Percentiles rank a stretch among this genome's conserved stretches.
Conservation (phyloP, 2,888 invertebrate genomes). For the Apodemia mormo region DNA sequence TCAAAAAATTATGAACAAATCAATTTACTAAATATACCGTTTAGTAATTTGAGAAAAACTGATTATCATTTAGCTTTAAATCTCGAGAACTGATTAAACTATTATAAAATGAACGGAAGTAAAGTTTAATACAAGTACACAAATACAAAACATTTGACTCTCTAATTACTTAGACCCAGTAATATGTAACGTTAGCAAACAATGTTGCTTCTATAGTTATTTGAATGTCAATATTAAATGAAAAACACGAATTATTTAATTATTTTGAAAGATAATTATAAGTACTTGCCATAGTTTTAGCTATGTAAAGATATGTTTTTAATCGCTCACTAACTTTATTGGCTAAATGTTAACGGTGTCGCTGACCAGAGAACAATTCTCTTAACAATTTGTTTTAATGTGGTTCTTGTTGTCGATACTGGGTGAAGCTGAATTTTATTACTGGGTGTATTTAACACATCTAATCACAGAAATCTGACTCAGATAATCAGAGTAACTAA, state of each 20-base stretch:
- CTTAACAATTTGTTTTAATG: too few relatives aligned
- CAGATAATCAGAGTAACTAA: too few relatives aligned
- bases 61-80: too few relatives aligned
- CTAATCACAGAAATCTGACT: too few relatives aligned
- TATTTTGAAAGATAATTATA: slow-evolving; percentile 13
- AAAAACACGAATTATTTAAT: slow-evolving; percentile 20
- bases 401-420: too few relatives aligned
- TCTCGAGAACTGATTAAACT: too few relatives aligned
- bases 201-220: slow-evolving; percentile 3
- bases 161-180: slow-evolving; percentile 8
- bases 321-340: not conserved
- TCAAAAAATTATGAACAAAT: too few relatives aligned
- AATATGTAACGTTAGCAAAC: not conserved
- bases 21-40: too few relatives aligned
- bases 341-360: not conserved
- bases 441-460: too few relatives aligned
- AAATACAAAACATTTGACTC: not conserved
- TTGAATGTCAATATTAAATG: slow-evolving; percentile 16
- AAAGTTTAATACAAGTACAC: not conserved
- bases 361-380: not conserved
- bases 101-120: not conserved
- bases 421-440: too few relatives aligned
- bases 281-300: slow-evolving; percentile 47
- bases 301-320: slow-evolving; percentile 15
- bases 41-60: too few relatives aligned